Evolutionary conservation across 1,140 invertebrate species (phyloP).

Genomic region (Drosophila jambulina): DNA sequence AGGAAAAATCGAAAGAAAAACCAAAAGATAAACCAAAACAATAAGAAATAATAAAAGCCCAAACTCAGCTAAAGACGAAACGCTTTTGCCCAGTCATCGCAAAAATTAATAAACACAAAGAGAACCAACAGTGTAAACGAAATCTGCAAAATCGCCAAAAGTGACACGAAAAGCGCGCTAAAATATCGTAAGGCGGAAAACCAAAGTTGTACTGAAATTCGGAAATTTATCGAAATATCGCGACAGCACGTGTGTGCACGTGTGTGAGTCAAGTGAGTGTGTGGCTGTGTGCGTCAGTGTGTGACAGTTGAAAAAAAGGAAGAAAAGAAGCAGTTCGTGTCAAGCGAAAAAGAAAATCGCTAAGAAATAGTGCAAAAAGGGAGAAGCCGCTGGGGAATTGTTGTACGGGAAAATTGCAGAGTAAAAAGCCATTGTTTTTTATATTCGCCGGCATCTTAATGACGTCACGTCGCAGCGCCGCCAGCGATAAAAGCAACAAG

Average conservation of each 20-base stretch:
- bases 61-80: slow-evolving; percentile 18
- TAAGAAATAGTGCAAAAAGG: slow-evolving; percentile 34
- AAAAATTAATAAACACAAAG: slow-evolving; percentile 11
- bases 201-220: background rate
- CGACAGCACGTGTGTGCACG: slow-evolving; percentile 20
- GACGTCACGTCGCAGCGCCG: slow-evolving; percentile 62
- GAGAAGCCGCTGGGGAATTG: slow-evolving; percentile 24
- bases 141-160: slow-evolving; percentile 7
- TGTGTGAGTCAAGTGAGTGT: slow-evolving; percentile 23
- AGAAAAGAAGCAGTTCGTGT: slow-evolving; percentile 17
- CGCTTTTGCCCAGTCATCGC: slow-evolving; percentile 21
- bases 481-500: slow-evolving; percentile 28
- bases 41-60: background rate
- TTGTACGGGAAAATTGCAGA: slow-evolving; percentile 24
- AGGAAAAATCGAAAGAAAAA: slow-evolving; percentile 14
- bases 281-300: slow-evolving; percentile 31
- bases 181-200: slow-evolving; percentile 14
- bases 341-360: slow-evolving; percentile 4
- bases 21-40: background rate
- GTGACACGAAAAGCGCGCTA: slow-evolving; percentile 20
- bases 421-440: slow-evolving; percentile 49
- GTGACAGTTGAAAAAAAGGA: slow-evolving; percentile 23
- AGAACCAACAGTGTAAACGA: slow-evolving; percentile 1
- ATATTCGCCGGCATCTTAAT: slow-evolving; percentile 71
- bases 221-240: slow-evolving; percentile 24